Base-by-base conservation (phyloP, 1,140 invertebrate species). In the Trichonephila clavipes region DNA sequence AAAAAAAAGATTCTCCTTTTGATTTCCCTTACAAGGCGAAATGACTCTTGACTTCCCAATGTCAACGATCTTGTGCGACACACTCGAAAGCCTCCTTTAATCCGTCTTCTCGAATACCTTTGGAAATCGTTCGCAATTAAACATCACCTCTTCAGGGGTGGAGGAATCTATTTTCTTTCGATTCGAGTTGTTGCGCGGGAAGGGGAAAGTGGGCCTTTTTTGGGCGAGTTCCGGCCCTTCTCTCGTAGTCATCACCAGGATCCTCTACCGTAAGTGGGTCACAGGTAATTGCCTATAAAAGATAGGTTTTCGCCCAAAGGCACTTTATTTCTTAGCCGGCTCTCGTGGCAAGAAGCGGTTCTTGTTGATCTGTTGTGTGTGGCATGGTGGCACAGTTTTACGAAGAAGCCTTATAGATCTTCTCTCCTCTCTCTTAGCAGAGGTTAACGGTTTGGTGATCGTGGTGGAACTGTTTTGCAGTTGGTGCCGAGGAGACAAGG, bases 211-310 rank as follows among this genome's bases (percentile, higher is more conserved):
- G 91, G 91, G 91, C 61, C 90, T 92, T 92, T 89, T 85, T 92
- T 44, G 90, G 90, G 81, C 81, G 82, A 92, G 90, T 92, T 92
- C 90, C 90, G 82, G 90, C 77, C 90, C 61, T 92, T 40, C 59
- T 89, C 72, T 59, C 34, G 34, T 40, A 28, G 24, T 69, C 51
- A 24, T 81, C 83, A 28, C 44, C 91, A 86, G 83, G 91, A 87
- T 87, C 66, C 64, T 18, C 24, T 81, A 12, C 14, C 44, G 14
- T 72, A 92, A 87, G 64, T 92, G 61, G 91, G 91, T 87, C 91
- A 92, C 62, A 92, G 91, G 91, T 92, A 92, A 92, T 92, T 92
- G 91, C 81, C 81, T 92, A 92, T 92, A 92, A 92, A 92, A 92
- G 91, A 92, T 87, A 83, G 83, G 82, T 77, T 92, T 72, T 86